A percentile compares a stretch with the other conserved stretches of the same genome.
phyloP scores from a whole-genome alignment of 2,113 vertebrate genomes.

The Syngnathus floridae region DNA sequence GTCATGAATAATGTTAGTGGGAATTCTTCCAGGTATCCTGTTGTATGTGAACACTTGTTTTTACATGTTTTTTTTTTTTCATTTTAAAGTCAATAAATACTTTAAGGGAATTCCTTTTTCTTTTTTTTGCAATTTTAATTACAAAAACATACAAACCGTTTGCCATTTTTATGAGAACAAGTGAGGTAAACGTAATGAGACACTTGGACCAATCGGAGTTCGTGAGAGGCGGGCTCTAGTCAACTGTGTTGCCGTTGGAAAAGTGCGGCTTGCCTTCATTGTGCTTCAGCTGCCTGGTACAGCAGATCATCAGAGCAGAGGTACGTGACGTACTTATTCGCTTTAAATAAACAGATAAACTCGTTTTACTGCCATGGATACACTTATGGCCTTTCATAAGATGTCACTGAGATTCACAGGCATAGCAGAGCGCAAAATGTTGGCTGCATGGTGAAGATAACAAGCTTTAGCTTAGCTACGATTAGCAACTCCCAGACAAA shows the following conservation, averaged over 20 bases:
- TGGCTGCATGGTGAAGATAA: neutral
- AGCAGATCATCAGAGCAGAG: neutral
- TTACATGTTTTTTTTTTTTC: slow-evolving; percentile 68
- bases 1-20: slow-evolving; percentile 59
- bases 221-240: slow-evolving; percentile 19
- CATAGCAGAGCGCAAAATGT: neutral
- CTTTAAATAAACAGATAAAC: fast-evolving
- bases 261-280: slow-evolving; percentile 17
- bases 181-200: neutral
- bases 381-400: fast-evolving
- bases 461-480: slow-evolving; percentile 27
- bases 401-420: fast-evolving
- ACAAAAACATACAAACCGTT: neutral
- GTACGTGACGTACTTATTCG: slow-evolving; percentile 11
- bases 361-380: neutral
- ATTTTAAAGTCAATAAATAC: slow-evolving; percentile 71
- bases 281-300: neutral
- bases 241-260: neutral
- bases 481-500: slow-evolving; percentile 49
- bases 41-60: slow-evolving; percentile 68
- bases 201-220: slow-evolving; percentile 39
- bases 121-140: neutral
- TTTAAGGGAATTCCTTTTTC: slow-evolving; percentile 50
- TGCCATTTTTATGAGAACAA: neutral
- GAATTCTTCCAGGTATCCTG: slow-evolving; percentile 45